These are phyloP conservation scores for Mormoops blainvillei DNA, from an alignment of 2,113 vertebrate species.

Conservation along the genomic window DNA sequence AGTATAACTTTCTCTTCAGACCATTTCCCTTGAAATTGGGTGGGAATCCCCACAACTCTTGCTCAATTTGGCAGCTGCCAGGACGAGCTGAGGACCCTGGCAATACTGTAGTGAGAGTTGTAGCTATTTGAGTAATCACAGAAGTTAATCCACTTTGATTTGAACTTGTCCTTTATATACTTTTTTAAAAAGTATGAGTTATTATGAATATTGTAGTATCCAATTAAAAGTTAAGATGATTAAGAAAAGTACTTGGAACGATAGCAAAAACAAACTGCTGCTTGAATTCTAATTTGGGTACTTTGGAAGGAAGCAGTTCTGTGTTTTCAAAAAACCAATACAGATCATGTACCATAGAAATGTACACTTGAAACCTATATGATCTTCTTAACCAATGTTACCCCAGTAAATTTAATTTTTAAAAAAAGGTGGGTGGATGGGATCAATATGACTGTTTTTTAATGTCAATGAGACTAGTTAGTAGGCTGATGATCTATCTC, in stretches of 20 bases:
- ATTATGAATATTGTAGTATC: not conserved
- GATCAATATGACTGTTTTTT: not conserved
- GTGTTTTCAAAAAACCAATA: not conserved
- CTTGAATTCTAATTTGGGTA: not conserved
- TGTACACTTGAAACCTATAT: not conserved
- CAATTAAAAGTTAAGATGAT: not conserved
- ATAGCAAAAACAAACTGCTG: not conserved
- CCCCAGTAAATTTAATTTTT: not conserved
- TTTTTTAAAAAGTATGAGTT: not conserved
- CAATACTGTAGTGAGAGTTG: not conserved
- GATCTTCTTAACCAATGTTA: not conserved
- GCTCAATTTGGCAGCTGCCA: not conserved
- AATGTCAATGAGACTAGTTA: not conserved
- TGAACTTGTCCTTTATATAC: not conserved
- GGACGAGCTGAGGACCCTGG: not conserved
- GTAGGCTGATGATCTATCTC: not conserved
- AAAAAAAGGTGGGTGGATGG: not conserved
- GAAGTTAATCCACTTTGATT: not conserved
- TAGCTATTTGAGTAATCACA: not conserved
- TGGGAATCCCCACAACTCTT: slow-evolving; percentile 45
- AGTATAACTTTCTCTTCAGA: slow-evolving; percentile 16
- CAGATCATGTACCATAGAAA: not conserved
- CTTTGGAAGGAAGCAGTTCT: not conserved
- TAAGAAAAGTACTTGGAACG: not conserved
- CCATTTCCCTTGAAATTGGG: not conserved